phyloP scores from a whole-genome alignment of 2,113 vertebrate species.

The Cebidichthys violaceus region DNA sequence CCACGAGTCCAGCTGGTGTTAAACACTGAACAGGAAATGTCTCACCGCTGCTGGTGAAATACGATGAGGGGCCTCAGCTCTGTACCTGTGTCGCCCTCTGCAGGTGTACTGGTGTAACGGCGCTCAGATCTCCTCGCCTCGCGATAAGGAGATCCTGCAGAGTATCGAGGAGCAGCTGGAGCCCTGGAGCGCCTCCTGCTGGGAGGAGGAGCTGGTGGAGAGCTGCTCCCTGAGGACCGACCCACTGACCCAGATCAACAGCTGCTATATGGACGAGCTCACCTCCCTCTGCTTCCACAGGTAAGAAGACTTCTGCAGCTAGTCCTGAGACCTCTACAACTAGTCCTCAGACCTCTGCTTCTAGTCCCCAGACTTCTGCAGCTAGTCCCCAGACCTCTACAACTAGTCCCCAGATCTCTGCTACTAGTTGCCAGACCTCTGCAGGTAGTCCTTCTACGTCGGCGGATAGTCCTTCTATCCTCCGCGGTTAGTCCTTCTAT shows the following conservation, averaged over 20 bases:
- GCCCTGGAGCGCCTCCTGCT: slow-evolving; percentile 93
- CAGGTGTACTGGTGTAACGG: slow-evolving; percentile 96
- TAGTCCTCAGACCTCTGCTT: not conserved
- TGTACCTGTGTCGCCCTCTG: not conserved
- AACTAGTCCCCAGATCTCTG: no score
- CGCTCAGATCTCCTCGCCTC: slow-evolving; percentile 92
- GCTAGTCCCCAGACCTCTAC: no score
- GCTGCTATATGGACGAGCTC: slow-evolving; percentile 91
- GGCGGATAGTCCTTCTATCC: no score
- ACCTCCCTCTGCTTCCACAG: slow-evolving; percentile 90
- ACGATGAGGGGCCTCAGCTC: not conserved
- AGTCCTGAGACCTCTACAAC: not conserved
- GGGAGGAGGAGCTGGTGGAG: slow-evolving; percentile 89
- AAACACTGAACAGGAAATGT: not conserved
- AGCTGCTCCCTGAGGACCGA: slow-evolving; percentile 86
- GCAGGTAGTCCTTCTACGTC: no score
- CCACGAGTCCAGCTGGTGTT: no score
- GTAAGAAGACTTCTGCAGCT: slow-evolving; percentile 69
- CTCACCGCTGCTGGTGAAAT: not conserved
- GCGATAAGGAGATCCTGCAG: slow-evolving; percentile 91
- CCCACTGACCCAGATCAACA: slow-evolving; percentile 87
- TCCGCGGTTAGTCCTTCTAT: no score
- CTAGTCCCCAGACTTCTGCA: no score
- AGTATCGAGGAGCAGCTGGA: slow-evolving; percentile 91
- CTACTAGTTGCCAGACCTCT: no score